Percentiles rank a stretch among this genome's conserved stretches.
Evolutionary conservation across 2,888 invertebrate genomes (phyloP).

Genomic region (Automeris io): DNA sequence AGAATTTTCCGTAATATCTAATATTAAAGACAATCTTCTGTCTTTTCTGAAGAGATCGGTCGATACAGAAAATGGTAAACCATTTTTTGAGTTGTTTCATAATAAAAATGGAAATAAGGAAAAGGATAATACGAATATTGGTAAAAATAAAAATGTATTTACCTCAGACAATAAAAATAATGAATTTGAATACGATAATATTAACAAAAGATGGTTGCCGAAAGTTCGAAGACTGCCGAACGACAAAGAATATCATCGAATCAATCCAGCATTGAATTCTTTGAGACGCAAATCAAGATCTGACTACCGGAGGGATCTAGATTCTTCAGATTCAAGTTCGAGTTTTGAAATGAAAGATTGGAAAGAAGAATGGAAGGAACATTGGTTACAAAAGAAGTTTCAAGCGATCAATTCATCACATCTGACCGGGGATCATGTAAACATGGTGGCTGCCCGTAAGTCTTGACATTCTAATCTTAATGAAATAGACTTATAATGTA

Average conservation of each 20-base stretch:
- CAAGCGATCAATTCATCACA: constrained; percentile 38
- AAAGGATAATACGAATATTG: constrained; percentile 9
- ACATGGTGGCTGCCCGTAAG: constrained; percentile 59
- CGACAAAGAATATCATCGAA: constrained; percentile 19
- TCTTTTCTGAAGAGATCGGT: constrained; percentile 13
- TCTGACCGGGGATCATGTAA: constrained; percentile 40
- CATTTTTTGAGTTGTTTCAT: neutral
- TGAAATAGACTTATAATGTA: no score
- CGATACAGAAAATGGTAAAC: neutral
- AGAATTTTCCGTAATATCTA: constrained; percentile 15
- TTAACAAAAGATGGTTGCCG: neutral
- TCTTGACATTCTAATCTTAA: constrained; percentile 9
- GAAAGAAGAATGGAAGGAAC: constrained; percentile 31
- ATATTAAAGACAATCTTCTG: constrained; percentile 20
- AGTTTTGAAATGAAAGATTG: constrained; percentile 26
- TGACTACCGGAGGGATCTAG: constrained; percentile 4
- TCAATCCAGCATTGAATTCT: constrained; percentile 39
- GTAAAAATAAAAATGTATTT: neutral
- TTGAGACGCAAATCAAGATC: constrained; percentile 9
- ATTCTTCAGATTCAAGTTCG: constrained; percentile 15
- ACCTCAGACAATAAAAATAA: constrained; percentile 1
- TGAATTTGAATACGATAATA: neutral
- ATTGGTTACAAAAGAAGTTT: constrained; percentile 38
- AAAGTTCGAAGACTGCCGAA: constrained; percentile 1
- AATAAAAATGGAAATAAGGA: neutral